Evolutionary conservation across 1,140 invertebrate species (phyloP), one percentile per base, ranked within the genome.

Genomic region (Apolygus lucorum): DNA sequence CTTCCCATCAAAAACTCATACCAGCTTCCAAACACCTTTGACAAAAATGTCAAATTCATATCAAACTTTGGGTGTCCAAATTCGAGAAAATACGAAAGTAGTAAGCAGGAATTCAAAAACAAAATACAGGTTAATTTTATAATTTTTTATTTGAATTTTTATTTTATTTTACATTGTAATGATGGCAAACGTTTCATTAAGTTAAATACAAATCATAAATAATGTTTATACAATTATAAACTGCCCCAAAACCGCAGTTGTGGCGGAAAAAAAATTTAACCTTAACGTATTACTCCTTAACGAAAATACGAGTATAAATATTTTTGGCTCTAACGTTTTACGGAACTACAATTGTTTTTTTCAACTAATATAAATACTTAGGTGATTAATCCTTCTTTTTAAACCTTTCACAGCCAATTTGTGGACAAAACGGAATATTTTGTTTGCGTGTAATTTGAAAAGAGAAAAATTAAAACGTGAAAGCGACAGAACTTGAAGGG

Each of bases 391-490:
- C 34, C 17, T 42, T 42, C 17, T 42, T 42, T 17, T 22, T 11
- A 14, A 59, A 17, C 54, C 54, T 59, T 59, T 59, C 54, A 59
- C 54, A 59, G 54, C 54, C 54, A 14, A 59, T 59, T 21, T 8
- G 8, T 49, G 34, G 17, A 49, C 8, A 17, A 49, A 17, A 49
- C 34, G 34, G 17, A 49, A 49, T 17, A 49, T 49, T 49, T 49
- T 8, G 17, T 49, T 49, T n/a, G n/a, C n/a, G n/a, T n/a, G n/a
- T n/a, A n/a, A n/a, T n/a, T n/a, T n/a, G n/a, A n/a, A n/a, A n/a
- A n/a, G n/a, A n/a, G n/a, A n/a, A n/a, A n/a, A n/a, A n/a, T n/a
- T n/a, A n/a, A 17, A 49, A 49, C 34, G 34, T 49, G 17, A 8
- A 17, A 17, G 34, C 8, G 34, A 49, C 8, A 11, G 34, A 17